Conservation (phyloP, 2,888 invertebrate genomes). For the Eupeodes latifasciatus region DNA sequence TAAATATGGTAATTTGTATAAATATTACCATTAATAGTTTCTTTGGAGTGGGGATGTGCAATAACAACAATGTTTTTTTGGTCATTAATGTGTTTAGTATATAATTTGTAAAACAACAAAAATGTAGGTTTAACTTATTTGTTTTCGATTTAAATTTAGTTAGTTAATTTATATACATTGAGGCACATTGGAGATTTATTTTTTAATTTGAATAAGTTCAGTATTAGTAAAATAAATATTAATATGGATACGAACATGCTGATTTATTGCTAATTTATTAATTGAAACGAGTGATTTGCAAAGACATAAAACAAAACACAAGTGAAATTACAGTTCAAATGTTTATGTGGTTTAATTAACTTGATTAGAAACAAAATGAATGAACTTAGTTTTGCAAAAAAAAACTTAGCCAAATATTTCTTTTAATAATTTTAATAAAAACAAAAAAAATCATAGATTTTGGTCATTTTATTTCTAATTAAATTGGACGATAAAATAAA, state of each 20-base stretch:
- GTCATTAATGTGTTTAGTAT: neutral
- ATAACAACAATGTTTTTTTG: neutral
- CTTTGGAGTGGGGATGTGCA: conserved; percentile 4
- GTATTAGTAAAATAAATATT: neutral
- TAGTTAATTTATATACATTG: conserved; percentile 25
- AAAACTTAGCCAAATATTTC: neutral
- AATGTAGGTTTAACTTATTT: neutral
- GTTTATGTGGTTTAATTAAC: neutral
- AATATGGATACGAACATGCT: neutral
- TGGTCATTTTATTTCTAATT: neutral
- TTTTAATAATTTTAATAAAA: neutral
- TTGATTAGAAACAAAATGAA: neutral
- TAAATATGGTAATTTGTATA: neutral
- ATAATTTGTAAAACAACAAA: neutral
- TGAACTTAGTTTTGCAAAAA: neutral
- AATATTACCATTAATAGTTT: neutral
- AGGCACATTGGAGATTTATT: conserved; percentile 37
- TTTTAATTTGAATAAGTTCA: neutral
- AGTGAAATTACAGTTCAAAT: no score
- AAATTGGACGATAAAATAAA: conserved; percentile 13
- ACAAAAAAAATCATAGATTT: neutral
- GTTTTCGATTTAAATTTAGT: neutral
- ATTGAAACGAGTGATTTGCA: neutral
- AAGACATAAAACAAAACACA: neutral
- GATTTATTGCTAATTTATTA: neutral